Percentiles rank a stretch among this genome's conserved stretches.
phyloP scores from a whole-genome alignment of 2,797 vertebrate genomes.

The Buphagus erythrorhynchus region DNA sequence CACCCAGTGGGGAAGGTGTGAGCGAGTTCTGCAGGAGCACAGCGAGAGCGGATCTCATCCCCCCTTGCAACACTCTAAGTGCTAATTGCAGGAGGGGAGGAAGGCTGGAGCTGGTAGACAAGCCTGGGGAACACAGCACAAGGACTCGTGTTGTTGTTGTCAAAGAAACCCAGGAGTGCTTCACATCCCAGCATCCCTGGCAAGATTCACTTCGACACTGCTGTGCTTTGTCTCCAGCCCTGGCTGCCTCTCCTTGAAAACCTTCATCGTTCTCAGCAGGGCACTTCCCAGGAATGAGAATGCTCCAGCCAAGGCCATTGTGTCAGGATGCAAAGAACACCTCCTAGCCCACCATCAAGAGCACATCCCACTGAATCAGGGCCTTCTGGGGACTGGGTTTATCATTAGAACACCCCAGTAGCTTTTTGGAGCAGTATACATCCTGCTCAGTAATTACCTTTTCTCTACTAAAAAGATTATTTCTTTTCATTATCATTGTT shows the following conservation, averaged over 20 bases:
- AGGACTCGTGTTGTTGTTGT: neutral
- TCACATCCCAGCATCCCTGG: neutral
- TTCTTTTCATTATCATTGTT: neutral
- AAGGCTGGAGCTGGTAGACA: constrained; percentile 44
- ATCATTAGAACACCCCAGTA: rapidly evolving
- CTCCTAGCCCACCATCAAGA: neutral
- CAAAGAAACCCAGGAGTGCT: neutral
- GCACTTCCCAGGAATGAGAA: neutral
- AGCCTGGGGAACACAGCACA: neutral
- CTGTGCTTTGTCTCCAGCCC: neutral
- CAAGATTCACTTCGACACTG: neutral
- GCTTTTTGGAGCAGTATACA: neutral
- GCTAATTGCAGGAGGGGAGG: constrained; percentile 50
- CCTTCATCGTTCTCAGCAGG: rapidly evolving
- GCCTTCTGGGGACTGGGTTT: neutral
- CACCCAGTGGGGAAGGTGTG: constrained; percentile 57
- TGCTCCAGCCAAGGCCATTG: neutral
- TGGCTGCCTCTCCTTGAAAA: neutral
- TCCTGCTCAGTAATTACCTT: neutral
- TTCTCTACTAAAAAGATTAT: neutral
- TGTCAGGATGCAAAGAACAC: neutral
- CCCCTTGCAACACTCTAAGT: constrained; percentile 11
- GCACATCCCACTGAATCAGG: neutral
- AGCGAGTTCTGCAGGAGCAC: constrained; percentile 36
- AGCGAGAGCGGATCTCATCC: constrained; percentile 12